These are phyloP conservation scores for Boloria euphrosyne DNA, from an alignment of 2,888 invertebrate genomes.

Conservation along the genomic window DNA sequence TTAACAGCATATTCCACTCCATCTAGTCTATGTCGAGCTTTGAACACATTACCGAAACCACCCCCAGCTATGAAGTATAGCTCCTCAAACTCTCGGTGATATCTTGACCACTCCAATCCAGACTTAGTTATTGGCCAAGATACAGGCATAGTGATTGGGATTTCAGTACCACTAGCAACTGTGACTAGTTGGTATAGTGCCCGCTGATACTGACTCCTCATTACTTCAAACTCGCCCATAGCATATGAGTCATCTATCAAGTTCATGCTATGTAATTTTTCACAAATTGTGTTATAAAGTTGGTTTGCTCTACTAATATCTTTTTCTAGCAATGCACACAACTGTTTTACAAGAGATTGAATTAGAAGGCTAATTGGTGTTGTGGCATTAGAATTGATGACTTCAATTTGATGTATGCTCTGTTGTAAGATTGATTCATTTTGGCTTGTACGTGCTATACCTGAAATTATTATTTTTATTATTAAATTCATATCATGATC, in stretches of 20 bases:
- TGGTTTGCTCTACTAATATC: conserved; percentile 81
- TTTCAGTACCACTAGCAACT: conserved; percentile 81
- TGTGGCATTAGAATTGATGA: conserved; percentile 67
- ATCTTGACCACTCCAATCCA: conserved; percentile 84
- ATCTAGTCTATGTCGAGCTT: conserved; percentile 88
- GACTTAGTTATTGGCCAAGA: conserved; percentile 81
- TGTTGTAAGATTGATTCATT: conserved; percentile 64
- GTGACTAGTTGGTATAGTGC: conserved; percentile 85
- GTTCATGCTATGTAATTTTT: conserved; percentile 85
- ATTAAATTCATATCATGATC: not conserved
- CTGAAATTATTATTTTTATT: conserved; percentile 53
- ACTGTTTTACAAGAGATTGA: conserved; percentile 86
- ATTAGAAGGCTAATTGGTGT: conserved; percentile 86
- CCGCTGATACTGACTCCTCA: conserved; percentile 86
- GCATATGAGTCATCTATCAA: conserved; percentile 87
- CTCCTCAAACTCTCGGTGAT: conserved; percentile 87
- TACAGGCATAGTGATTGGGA: conserved; percentile 72
- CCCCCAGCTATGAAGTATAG: conserved; percentile 86
- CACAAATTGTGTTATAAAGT: conserved; percentile 86
- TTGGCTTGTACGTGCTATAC: conserved; percentile 56
- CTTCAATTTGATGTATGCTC: conserved; percentile 66
- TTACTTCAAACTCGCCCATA: conserved; percentile 86
- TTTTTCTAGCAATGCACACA: conserved; percentile 85
- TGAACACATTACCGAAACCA: conserved; percentile 90
- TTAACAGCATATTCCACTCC: conserved; percentile 91